These are phyloP conservation scores for Tachystola acroxantha DNA, from an alignment of 2,888 invertebrate genomes.

Conservation along the genomic window DNA sequence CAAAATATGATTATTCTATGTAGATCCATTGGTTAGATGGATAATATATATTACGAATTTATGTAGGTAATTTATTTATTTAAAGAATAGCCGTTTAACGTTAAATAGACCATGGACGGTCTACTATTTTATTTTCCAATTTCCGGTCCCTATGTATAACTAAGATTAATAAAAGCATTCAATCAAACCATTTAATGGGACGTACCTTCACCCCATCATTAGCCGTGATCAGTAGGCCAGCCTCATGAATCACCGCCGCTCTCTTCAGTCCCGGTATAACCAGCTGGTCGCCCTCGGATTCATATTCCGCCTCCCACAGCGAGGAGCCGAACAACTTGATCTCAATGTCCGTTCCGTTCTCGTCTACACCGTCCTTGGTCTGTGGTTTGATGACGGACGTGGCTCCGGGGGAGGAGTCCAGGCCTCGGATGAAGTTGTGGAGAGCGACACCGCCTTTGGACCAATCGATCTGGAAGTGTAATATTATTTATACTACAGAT, in stretches of 20 bases:
- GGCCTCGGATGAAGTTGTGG: slow-evolving; percentile 95
- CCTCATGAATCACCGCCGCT: slow-evolving; percentile 85
- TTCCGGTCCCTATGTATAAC: too few relatives aligned
- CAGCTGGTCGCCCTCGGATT: slow-evolving; percentile 77
- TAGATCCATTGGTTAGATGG: too few relatives aligned
- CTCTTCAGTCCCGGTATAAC: slow-evolving; percentile 79
- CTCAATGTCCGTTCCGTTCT: slow-evolving; percentile 46
- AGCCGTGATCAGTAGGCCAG: slow-evolving; percentile 89
- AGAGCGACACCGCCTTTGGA: slow-evolving; percentile 83
- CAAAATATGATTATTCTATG: too few relatives aligned
- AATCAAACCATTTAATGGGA: too few relatives aligned
- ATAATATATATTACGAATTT: too few relatives aligned
- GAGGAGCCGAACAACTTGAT: slow-evolving; percentile 87
- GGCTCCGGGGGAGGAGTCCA: slow-evolving; percentile 97
- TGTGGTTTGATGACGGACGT: slow-evolving; percentile 76
- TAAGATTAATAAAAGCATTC: too few relatives aligned
- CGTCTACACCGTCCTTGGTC: slow-evolving; percentile 51
- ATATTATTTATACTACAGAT: too few relatives aligned
- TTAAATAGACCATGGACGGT: too few relatives aligned
- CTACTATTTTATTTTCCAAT: too few relatives aligned
- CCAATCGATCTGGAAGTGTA: slow-evolving; percentile 80
- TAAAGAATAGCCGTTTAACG: too few relatives aligned
- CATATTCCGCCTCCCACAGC: slow-evolving; percentile 79
- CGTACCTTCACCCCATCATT: slow-evolving; percentile 88
- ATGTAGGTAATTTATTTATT: too few relatives aligned